Evolutionary conservation across 2,797 vertebrate species (phyloP).

Genomic region (Melanotaenia pygmaea): DNA sequence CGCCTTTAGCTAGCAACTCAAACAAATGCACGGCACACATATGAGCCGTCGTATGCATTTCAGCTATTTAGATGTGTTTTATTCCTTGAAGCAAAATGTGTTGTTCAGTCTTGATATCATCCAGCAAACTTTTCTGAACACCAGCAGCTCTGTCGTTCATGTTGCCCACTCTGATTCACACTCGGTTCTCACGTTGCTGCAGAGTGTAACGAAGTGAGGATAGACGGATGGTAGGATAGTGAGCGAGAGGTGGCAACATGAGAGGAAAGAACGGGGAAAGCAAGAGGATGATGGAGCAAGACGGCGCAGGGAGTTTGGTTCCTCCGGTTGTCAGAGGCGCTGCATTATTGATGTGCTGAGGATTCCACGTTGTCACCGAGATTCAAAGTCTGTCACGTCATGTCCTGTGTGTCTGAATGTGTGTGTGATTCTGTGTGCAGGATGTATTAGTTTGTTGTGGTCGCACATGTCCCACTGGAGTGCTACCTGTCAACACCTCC

Average conservation of each 20-base stretch:
- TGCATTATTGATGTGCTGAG: conserved; percentile 81
- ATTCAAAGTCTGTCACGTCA: conserved; percentile 67
- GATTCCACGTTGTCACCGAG: conserved; percentile 63
- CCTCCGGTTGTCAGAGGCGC: conserved; percentile 67
- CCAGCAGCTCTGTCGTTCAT: conserved; percentile 16
- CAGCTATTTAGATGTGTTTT: conserved; percentile 32
- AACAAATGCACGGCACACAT: conserved; percentile 19
- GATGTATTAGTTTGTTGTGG: conserved; percentile 43
- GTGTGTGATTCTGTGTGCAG: conserved; percentile 3
- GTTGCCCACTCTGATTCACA: conserved; percentile 43
- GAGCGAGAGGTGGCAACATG: conserved; percentile 28
- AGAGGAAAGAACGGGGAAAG: conserved; percentile 20
- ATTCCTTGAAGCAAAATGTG: conserved; percentile 39
- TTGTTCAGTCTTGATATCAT: conserved; percentile 15
- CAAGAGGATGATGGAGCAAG: conserved; percentile 54
- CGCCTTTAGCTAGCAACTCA: conserved; percentile 42
- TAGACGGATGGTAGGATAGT: conserved; percentile 47
- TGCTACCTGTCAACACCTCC: conserved; percentile 75
- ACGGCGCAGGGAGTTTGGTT: conserved; percentile 64
- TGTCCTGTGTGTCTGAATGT: conserved; percentile 32
- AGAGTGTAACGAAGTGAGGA: conserved; percentile 49
- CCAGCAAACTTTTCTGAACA: conserved; percentile 39
- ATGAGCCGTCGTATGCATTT: conserved; percentile 21
- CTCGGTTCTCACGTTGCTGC: conserved; percentile 23
- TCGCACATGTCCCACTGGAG: conserved; percentile 59